Evolutionary conservation across 1,140 invertebrate genomes (phyloP), one percentile per base, ranked within the genome.

Genomic region (Drosophila carrolli): DNA sequence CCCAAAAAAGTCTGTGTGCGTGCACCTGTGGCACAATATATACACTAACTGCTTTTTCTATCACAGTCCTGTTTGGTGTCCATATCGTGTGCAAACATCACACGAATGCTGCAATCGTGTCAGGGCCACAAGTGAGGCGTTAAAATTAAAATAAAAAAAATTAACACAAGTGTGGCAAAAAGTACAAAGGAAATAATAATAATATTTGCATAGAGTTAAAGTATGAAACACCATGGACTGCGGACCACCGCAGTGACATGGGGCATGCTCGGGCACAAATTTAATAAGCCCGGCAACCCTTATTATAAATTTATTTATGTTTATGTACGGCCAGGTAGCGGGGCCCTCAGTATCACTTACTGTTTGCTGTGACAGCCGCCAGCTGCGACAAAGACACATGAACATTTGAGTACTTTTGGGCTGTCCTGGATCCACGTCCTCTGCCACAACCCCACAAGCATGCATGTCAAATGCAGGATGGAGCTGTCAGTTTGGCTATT

Each of bases 301-400:
- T 81, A 81, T 81, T 76, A 81, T 62, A 81, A 75, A 65, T 81
- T 81, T 81, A 77, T 77, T 81, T 62, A 81, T 81, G 60, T 77
- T 81, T 81, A 72, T 60, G 63, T 75, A 38, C 55, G 57, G 46
- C 44, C 75, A 81, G 80, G 78, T 61, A 63, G 37, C 13, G 35
- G 40, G 51, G 19, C 48, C 40, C 65, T 68, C 47, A 19, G 65
- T 68, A 60, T 65, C 65, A 65, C 65, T 40, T 56, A 46, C 72
- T 81, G 78, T 81, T 81, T 81, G 78, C 65, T 44, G 72, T 81
- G 78, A 81, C 78, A 81, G 78, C 48, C 78, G 78, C 50, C 78
- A 66, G 68, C 79, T 77, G 77, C 70, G 68, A 68, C 70, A 61
- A 75, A 68, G 68, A 75, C 77, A 75, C 70, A 74, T 68, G 77